phyloP scores from a whole-genome alignment of 1,140 invertebrate genomes.

The Tenebrio molitor region DNA sequence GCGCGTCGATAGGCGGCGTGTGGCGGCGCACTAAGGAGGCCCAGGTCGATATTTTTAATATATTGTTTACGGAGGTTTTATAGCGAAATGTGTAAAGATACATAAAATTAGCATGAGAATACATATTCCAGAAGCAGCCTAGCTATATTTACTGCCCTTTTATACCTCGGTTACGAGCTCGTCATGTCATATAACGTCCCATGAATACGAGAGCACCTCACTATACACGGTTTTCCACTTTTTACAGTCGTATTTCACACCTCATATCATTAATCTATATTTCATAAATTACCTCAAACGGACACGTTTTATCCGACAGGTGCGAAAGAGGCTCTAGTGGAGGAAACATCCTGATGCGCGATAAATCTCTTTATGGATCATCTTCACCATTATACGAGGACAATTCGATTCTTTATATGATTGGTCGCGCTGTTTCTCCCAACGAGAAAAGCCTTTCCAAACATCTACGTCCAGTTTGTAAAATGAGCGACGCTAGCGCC shows the following conservation, averaged over 20 bases:
- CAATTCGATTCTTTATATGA: constrained; percentile 26
- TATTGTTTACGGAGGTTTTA: constrained; percentile 42
- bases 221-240: constrained; percentile 58
- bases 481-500: no score
- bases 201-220: constrained; percentile 55
- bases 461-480: no score
- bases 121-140: constrained; percentile 51
- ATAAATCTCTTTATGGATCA: no score
- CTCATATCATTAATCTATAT: constrained; percentile 47
- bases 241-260: constrained; percentile 51
- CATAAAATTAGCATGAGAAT: constrained; percentile 55
- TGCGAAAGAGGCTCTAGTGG: no score
- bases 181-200: constrained; percentile 54
- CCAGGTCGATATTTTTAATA: constrained; percentile 15
- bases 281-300: constrained; percentile 44
- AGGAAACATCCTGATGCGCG: no score
- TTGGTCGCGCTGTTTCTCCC: no score
- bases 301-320: constrained; percentile 18
- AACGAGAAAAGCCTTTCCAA: no score
- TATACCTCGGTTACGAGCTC: constrained; percentile 58
- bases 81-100: constrained; percentile 42
- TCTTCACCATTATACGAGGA: background rate
- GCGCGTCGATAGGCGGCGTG: no score
- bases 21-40: no score
- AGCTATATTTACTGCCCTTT: constrained; percentile 58